These are phyloP conservation scores for Halichondria panicea DNA, from an alignment of 37 sponge, comb jelly and placozoan species.

Conservation along the genomic window DNA sequence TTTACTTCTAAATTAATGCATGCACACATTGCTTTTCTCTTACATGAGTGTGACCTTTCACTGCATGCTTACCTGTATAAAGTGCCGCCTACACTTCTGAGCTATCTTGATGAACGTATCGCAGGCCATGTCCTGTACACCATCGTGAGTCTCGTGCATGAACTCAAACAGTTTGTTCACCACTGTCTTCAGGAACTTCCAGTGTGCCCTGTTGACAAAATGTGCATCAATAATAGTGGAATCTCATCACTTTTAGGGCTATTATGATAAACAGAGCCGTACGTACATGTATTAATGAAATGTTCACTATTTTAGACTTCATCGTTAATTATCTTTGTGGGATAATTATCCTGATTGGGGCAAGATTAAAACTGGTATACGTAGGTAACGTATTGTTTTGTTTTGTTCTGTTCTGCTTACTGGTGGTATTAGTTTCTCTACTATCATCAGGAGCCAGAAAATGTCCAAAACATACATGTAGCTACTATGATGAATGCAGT, in stretches of 20 bases:
- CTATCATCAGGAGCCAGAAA: no score
- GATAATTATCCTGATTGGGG: no score
- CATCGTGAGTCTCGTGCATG: constrained; percentile 99
- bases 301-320: background rate
- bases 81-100: constrained; percentile 96
- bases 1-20: background rate
- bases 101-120: constrained; percentile 99
- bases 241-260: no score
- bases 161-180: constrained; percentile 99
- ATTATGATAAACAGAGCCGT: no score
- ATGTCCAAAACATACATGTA: no score
- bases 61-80: constrained; percentile 82
- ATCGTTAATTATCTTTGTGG: background rate
- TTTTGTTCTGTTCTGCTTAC: no score
- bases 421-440: no score
- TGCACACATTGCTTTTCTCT: background rate
- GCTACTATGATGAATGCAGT: no score
- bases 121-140: constrained; percentile 99
- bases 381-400: no score
- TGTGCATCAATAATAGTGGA: background rate
- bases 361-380: no score
- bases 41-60: no score
- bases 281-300: no score
- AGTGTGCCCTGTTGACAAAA: constrained; percentile 79
- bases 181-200: constrained; percentile 99